Percentiles rank a stretch among this genome's conserved stretches.
Conservation (phyloP, 2,797 vertebrate species). For the Chaetophractus vellerosus region DNA sequence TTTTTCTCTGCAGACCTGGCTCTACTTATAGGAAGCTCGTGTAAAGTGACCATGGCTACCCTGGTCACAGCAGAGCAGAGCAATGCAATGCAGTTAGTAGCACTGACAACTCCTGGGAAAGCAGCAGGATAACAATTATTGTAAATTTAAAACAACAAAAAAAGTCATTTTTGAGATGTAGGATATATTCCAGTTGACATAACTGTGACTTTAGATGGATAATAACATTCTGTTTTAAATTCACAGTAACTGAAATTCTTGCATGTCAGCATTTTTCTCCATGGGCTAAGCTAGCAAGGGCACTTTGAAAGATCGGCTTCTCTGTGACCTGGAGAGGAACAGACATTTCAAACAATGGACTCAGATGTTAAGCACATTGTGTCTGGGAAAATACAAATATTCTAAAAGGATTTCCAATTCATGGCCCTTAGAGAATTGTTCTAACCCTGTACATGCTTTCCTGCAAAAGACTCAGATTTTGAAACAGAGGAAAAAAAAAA, state of each 20-base stretch:
- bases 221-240: slow-evolving; percentile 81
- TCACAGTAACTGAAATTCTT: slow-evolving; percentile 77
- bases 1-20: not conserved
- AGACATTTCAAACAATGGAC: slow-evolving; percentile 75
- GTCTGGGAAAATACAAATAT: slow-evolving; percentile 68
- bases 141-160: slow-evolving; percentile 75
- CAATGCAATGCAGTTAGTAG: not conserved
- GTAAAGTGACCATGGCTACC: not conserved
- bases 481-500: slow-evolving; percentile 38
- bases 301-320: slow-evolving; percentile 73
- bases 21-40: not conserved
- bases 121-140: slow-evolving; percentile 7
- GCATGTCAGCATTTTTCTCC: slow-evolving; percentile 64
- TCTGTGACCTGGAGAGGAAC: slow-evolving; percentile 72
- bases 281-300: slow-evolving; percentile 54
- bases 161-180: slow-evolving; percentile 63
- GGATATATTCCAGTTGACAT: slow-evolving; percentile 58
- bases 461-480: slow-evolving; percentile 44
- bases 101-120: not conserved
- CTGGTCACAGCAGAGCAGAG: slow-evolving; percentile 10
- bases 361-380: slow-evolving; percentile 67
- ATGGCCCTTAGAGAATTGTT: slow-evolving; percentile 43
- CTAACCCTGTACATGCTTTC: not conserved
- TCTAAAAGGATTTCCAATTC: slow-evolving; percentile 48
- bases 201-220: slow-evolving; percentile 58